Evolutionary conservation across 2,888 invertebrate species (phyloP), one percentile per base, ranked within the genome.

Genomic region (Noctua pronuba): DNA sequence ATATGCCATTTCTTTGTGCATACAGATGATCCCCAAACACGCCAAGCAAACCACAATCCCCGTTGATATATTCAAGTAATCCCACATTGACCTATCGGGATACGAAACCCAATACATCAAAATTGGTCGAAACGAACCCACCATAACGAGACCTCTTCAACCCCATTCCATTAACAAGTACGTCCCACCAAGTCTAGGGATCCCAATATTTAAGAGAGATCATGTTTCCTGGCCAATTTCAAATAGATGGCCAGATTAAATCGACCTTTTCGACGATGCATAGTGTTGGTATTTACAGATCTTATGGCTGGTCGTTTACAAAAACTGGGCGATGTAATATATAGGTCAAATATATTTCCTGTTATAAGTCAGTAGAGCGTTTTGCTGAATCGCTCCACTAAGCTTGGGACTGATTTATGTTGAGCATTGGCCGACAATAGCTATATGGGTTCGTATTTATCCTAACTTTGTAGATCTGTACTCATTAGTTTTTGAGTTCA

Each of bases 321-420:
- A 88, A 89, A 89, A 88, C 88, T 83, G 89, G 89, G 88, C 67
- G 72, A 62, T 70, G 88, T 91, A 92, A 93, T 94, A 93, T 80
- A 72, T 94, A 94, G 93, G 93, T 93, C 93, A 93, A 93, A 94
- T 93, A 93, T 95, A 94, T 95, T 95, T 87, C 80, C 93, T 91
- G 92, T 92, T 95, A 94, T 95, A 95, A 95, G 94, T 95, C 94
- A 95, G 94, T 92, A 92, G 90, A 91, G 91, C 93, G 91, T 94
- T 94, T 91, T 93, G 92, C 90, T 88, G 94, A 93, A 94, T 93
- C 92, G 94, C 92, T 92, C 90, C 92, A 92, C 91, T 94, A 93
- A 93, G 92, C 93, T 90, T 88, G 86, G 90, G 91, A 86, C 90
- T 94, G 95, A 94, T 95, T 95, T 95, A 95, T 95, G 89, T 91